phyloP scores from a whole-genome alignment of 2,888 invertebrate genomes.

The Scaeva pyrastri region DNA sequence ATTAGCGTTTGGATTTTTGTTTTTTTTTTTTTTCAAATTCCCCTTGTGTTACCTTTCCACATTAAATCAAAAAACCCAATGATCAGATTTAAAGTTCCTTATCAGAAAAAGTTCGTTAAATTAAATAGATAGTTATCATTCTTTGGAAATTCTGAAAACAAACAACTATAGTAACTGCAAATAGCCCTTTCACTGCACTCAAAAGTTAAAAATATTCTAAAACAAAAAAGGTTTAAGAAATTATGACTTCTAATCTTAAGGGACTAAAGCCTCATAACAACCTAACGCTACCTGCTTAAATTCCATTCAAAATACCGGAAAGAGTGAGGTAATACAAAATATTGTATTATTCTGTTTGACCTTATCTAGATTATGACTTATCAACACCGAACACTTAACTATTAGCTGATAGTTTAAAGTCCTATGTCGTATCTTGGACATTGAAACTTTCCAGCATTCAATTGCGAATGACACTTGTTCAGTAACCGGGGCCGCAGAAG shows the following conservation, averaged over 20 bases:
- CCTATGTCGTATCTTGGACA: constrained; percentile 33
- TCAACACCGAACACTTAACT: constrained; percentile 38
- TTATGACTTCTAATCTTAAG: not conserved
- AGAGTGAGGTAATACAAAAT: not conserved
- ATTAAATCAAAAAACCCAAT: constrained; percentile 6
- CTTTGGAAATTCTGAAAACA: too few species aligned
- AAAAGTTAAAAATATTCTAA: not conserved
- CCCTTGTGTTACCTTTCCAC: not conserved
- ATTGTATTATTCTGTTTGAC: not conserved
- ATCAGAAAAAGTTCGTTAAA: not conserved
- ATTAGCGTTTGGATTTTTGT: not conserved
- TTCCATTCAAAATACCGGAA: not conserved
- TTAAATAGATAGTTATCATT: constrained; percentile 7
- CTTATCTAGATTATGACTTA: constrained; percentile 44
- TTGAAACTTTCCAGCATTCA: constrained; percentile 32
- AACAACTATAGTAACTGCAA: too few species aligned
- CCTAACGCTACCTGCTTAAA: not conserved
- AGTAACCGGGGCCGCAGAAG: constrained; percentile 8
- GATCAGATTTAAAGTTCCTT: not conserved
- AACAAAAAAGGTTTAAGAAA: too few species aligned
- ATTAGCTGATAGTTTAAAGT: constrained; percentile 66
- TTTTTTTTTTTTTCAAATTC: not conserved
- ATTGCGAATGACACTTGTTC: constrained; percentile 19
- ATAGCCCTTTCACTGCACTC: not conserved
- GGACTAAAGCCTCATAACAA: not conserved